Evolutionary conservation across 2,113 vertebrate species (phyloP).

Genomic region (Archilochus colubris): DNA sequence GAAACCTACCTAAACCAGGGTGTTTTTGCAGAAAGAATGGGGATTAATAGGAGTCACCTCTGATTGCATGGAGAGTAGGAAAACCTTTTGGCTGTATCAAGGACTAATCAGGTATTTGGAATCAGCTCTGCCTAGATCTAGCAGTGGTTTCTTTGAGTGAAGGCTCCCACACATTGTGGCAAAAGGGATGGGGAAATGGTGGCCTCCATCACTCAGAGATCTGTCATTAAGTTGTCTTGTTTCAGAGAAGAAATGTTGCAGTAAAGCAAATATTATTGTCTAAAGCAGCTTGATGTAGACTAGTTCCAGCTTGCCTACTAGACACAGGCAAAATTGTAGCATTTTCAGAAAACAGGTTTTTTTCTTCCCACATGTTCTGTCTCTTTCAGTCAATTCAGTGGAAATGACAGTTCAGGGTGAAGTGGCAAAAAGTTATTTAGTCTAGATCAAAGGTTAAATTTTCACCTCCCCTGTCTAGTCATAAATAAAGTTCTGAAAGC

Average conservation of each 20-base stretch:
- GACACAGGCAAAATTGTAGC: background rate
- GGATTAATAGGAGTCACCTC: background rate
- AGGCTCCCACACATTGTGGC: background rate
- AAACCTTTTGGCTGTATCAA: background rate
- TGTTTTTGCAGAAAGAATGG: background rate
- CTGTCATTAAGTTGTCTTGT: background rate
- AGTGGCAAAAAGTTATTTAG: background rate
- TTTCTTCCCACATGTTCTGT: background rate
- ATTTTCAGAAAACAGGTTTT: background rate
- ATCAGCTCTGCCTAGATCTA: background rate
- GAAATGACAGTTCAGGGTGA: background rate
- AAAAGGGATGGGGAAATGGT: background rate
- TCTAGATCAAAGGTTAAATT: conserved; percentile 46
- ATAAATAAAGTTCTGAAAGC: conserved; percentile 44
- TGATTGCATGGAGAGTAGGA: background rate
- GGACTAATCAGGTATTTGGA: background rate
- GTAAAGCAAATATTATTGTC: background rate
- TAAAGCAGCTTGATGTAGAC: background rate
- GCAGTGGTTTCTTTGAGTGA: background rate
- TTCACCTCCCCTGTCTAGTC: conserved; percentile 17
- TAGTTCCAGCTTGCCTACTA: background rate
- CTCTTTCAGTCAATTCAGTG: background rate
- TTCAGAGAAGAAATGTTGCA: background rate
- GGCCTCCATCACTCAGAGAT: background rate
- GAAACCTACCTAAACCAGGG: background rate